Evolutionary conservation across 2,113 vertebrate genomes (phyloP).

Genomic region (Gymnocephalus cernua): DNA sequence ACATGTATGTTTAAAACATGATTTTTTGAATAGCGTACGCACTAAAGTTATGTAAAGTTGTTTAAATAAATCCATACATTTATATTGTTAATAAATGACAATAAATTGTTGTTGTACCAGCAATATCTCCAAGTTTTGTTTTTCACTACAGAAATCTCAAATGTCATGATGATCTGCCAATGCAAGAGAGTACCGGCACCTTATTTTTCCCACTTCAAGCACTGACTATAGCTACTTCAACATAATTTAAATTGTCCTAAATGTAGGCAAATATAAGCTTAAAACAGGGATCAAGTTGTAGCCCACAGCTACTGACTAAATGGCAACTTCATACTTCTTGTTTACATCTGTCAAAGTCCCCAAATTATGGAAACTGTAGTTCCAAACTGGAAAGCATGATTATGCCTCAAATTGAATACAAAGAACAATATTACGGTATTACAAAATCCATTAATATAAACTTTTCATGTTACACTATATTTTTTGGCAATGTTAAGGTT

Average conservation of each 20-base stretch:
- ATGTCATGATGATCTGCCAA: no score
- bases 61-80: no score
- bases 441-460: background rate
- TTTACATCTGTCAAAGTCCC: background rate
- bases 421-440: background rate
- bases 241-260: background rate
- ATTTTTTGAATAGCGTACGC: no score
- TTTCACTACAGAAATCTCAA: no score
- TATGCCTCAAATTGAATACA: background rate
- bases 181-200: no score
- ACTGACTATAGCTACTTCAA: background rate
- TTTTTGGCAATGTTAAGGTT: background rate
- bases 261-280: background rate
- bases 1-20: no score
- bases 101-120: no score
- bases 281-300: background rate
- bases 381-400: background rate
- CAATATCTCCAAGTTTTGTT: no score
- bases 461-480: background rate
- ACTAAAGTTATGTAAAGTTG: no score
- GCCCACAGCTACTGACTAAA: background rate
- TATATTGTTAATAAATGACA: no score
- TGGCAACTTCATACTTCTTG: background rate
- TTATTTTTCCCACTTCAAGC: no score
- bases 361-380: background rate